Evolutionary conservation across 1,140 invertebrate genomes (phyloP).

Genomic region (Pantala flavescens): DNA sequence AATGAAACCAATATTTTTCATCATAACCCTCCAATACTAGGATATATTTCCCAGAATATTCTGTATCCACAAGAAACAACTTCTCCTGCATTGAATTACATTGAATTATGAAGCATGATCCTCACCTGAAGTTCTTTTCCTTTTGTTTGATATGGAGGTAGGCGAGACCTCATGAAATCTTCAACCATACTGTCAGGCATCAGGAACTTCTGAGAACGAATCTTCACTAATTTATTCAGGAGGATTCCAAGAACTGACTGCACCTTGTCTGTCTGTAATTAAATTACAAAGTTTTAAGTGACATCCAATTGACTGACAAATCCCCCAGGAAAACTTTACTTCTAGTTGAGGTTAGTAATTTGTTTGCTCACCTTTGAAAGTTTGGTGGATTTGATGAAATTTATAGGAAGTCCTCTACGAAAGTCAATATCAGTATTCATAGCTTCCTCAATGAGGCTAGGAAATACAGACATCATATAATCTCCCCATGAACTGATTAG

Average conservation of each 20-base stretch:
- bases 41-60: no score
- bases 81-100: no score
- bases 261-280: slow-evolving; percentile 18
- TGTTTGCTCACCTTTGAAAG: slow-evolving; percentile 14
- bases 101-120: no score
- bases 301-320: no score
- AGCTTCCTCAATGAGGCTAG: slow-evolving; percentile 31
- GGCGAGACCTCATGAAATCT: slow-evolving; percentile 19
- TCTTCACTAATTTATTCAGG: slow-evolving; percentile 16
- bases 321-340: no score
- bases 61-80: no score
- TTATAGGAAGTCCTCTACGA: slow-evolving; percentile 35
- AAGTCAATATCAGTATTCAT: slow-evolving; percentile 40
- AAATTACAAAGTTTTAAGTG: no score
- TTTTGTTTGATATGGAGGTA: slow-evolving; percentile 19
- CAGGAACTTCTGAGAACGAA: slow-evolving; percentile 17
- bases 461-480: slow-evolving; percentile 36
- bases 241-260: slow-evolving; percentile 18
- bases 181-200: slow-evolving; percentile 18
- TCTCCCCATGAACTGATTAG: slow-evolving; percentile 18
- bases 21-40: no score
- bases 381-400: slow-evolving; percentile 18
- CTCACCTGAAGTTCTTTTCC: slow-evolving; percentile 16
- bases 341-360: no score
- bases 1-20: no score